Evolutionary conservation across 2,113 vertebrate genomes (phyloP), one percentile per base, ranked within the genome.

Genomic region (Psammodynastes pulverulentus): DNA sequence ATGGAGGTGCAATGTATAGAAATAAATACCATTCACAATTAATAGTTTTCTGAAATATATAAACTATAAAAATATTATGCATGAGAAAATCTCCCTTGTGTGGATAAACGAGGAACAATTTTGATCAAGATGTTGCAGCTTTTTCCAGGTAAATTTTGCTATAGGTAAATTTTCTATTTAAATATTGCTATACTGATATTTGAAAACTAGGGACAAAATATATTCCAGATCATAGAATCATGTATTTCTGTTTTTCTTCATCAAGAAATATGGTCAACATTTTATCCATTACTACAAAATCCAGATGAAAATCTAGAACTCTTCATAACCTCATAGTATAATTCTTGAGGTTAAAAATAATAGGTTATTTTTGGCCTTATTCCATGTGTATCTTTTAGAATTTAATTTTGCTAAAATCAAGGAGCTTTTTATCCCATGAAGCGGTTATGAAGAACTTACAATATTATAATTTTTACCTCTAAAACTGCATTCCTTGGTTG

Each of bases 331-430:
- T 2, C 92, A n/a, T 85, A 12, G 56, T 1, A 53, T 79, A 51
- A 43, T 79, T 19, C 17, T 79, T 79, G 58, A 94, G 19, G 86
- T 43, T 79, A 79, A 23, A 23, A 48, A 17, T 79, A 9, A 17
- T 45, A 10, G 84, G 3, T 45, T 72, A 88, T 29, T 91, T 86
- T 89, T 67, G 85, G 48, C 2, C 49, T 34, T 92, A 89, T 92
- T 93, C 91, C 93, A 49, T 67, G 86, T 92, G 3, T 94, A 39
- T 95, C 94, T 84, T 85, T 51, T 58, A 93, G 21, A 89, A 85
- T 87, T 89, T 86, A 34, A 86, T 39, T 51, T 93, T 87, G 87
- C 90, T 9, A 88, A 92, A 94, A 87, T 13, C 34, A 13, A 45
- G 17, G 89, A 92, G 87, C 93, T 93, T 87, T 87, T 24, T 34